phyloP scores from a whole-genome alignment of 2,888 invertebrate species.

The Dilophus febrilis region DNA sequence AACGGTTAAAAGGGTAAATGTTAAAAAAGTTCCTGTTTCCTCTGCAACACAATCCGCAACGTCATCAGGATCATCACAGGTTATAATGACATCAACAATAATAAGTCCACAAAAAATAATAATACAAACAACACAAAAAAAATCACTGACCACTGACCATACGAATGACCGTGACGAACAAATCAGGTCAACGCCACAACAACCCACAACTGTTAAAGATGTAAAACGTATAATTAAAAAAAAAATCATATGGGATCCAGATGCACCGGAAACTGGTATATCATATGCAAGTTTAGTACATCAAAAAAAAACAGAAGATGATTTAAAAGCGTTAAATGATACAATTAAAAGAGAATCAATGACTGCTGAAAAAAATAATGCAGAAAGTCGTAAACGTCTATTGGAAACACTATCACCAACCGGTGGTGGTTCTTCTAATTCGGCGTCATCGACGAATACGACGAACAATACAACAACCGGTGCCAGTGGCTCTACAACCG shows the following conservation, averaged over 20 bases:
- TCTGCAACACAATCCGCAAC: slow-evolving; percentile 1
- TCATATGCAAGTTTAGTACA: slow-evolving; percentile 30
- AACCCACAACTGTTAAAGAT: slow-evolving; percentile 19
- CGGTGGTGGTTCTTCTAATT: not conserved
- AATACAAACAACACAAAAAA: slow-evolving; percentile 3
- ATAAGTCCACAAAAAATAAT: not conserved
- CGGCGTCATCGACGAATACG: not conserved
- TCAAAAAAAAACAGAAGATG: slow-evolving; percentile 3
- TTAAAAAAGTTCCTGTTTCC: slow-evolving; percentile 3
- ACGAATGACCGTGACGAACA: not conserved
- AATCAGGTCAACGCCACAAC: slow-evolving; percentile 4
- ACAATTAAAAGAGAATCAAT: slow-evolving; percentile 4
- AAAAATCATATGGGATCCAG: slow-evolving; percentile 57
- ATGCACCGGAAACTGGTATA: slow-evolving; percentile 26
- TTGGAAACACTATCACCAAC: not conserved
- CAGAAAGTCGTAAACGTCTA: not conserved
- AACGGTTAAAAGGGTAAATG: not conserved
- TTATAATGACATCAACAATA: not conserved
- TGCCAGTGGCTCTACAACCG: not conserved
- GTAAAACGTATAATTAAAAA: slow-evolving; percentile 44
- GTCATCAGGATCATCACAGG: not conserved
- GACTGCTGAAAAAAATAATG: slow-evolving; percentile 1
- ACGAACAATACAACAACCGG: slow-evolving; percentile 12
- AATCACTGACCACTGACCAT: slow-evolving; percentile 1
- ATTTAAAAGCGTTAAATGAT: slow-evolving; percentile 1